These are phyloP conservation scores for Lysiphlebus fabarum DNA, from an alignment of 1,140 invertebrate genomes.

Conservation along the genomic window DNA sequence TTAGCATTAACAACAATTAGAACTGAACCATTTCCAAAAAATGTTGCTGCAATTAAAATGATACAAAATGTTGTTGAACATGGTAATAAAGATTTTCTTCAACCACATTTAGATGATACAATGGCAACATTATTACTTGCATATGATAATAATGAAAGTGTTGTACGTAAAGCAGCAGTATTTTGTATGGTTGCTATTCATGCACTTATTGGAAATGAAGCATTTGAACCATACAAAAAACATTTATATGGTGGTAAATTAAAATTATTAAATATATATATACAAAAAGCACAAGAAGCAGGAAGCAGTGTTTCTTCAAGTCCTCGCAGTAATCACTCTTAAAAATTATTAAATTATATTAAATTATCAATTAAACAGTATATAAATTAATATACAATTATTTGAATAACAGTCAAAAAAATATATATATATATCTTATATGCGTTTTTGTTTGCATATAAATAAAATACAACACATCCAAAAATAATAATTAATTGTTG, in stretches of 20 bases:
- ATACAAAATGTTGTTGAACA: conserved; percentile 80
- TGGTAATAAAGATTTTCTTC: conserved; percentile 65
- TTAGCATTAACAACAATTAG: conserved; percentile 78
- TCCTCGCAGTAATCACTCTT: conserved; percentile 40
- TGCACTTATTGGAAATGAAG: conserved; percentile 77
- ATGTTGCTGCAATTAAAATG: conserved; percentile 90
- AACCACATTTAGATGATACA: conserved; percentile 71
- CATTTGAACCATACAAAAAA: conserved; percentile 73
- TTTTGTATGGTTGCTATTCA: conserved; percentile 95
- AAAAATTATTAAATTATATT: too few relatives aligned
- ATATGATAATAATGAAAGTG: conserved; percentile 83
- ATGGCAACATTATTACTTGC: conserved; percentile 87
- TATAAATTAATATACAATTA: too few relatives aligned
- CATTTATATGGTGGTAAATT: conserved; percentile 81
- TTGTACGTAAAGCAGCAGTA: conserved; percentile 88
- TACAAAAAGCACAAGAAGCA: conserved; percentile 60
- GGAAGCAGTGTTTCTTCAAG: conserved; percentile 48
- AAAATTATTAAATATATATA: conserved; percentile 72
- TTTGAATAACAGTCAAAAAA: too few relatives aligned
- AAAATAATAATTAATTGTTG: too few relatives aligned
- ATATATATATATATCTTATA: too few relatives aligned
- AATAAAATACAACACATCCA: too few relatives aligned
- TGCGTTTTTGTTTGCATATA: too few relatives aligned
- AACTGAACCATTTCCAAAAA: conserved; percentile 79
- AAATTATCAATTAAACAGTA: too few relatives aligned